Evolutionary conservation across 1,140 invertebrate species (phyloP).

Genomic region (Myzus persicae): DNA sequence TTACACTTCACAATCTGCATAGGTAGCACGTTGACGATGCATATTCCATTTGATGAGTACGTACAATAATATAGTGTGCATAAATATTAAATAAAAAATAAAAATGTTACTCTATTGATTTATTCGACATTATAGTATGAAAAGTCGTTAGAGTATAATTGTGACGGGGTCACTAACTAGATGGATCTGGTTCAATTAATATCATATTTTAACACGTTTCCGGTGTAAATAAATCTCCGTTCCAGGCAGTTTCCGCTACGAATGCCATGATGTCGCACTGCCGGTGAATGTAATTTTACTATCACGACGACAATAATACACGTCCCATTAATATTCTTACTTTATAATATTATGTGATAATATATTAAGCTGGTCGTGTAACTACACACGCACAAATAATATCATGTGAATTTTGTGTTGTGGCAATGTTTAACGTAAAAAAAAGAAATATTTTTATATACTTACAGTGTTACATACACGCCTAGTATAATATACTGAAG

Average conservation of each 20-base stretch:
- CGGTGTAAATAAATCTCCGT: not conserved
- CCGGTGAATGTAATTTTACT: not conserved
- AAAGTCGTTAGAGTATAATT: not conserved
- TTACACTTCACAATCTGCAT: not conserved
- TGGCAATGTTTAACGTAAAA: not conserved
- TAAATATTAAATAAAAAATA: not conserved
- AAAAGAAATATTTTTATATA: not conserved
- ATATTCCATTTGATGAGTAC: not conserved
- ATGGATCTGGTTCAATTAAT: not conserved
- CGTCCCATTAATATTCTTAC: not conserved
- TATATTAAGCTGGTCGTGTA: not conserved
- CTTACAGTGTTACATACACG: not conserved
- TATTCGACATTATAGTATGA: not conserved
- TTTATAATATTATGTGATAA: not conserved
- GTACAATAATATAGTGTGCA: not conserved
- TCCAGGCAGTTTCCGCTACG: not conserved
- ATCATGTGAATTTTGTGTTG: not conserved
- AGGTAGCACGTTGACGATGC: not conserved
- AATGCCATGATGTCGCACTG: not conserved
- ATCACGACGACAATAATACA: not conserved
- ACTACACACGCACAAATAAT: not conserved
- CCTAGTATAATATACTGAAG: not conserved
- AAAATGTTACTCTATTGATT: not conserved
- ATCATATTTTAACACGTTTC: conserved; percentile 1
- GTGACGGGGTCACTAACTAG: not conserved